Percentiles rank a stretch among this genome's conserved stretches.
phyloP scores from a whole-genome alignment of 2,797 vertebrate genomes.

The Pipistrellus nathusii region DNA sequence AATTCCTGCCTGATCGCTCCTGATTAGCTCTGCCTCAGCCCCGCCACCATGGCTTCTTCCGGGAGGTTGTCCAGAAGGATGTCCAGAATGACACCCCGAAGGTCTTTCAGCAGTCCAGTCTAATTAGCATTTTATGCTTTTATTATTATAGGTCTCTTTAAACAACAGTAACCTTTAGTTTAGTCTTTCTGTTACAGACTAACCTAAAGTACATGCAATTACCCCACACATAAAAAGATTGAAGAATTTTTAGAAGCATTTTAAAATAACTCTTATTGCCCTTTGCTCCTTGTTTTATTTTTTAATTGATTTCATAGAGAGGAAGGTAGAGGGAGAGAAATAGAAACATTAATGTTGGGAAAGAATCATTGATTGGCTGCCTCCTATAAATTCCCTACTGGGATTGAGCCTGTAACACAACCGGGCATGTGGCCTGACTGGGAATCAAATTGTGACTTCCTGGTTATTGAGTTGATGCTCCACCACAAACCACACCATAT shows the following conservation, averaged over 20 bases:
- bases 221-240: background rate
- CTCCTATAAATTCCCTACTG: background rate
- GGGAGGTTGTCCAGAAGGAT: no score
- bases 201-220: slow-evolving; percentile 41
- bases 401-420: background rate
- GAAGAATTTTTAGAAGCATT: background rate
- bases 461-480: background rate
- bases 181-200: slow-evolving; percentile 59
- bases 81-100: no score
- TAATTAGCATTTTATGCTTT: no score
- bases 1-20: no score
- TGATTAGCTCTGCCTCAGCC: no score
- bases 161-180: slow-evolving; percentile 43
- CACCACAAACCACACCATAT: background rate
- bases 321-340: background rate
- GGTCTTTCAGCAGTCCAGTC: no score
- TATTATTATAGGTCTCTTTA: slow-evolving; percentile 21
- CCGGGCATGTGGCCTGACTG: background rate
- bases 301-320: background rate
- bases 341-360: background rate
- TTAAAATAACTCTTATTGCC: slow-evolving; percentile 23
- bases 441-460: background rate
- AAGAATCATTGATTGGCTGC: background rate
- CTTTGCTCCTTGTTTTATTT: slow-evolving; percentile 9
- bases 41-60: accelerated